Evolutionary conservation across 2,888 invertebrate species (phyloP), one percentile per base, ranked within the genome.

Genomic region (Scaptodrosophila latifasciaeformis): DNA sequence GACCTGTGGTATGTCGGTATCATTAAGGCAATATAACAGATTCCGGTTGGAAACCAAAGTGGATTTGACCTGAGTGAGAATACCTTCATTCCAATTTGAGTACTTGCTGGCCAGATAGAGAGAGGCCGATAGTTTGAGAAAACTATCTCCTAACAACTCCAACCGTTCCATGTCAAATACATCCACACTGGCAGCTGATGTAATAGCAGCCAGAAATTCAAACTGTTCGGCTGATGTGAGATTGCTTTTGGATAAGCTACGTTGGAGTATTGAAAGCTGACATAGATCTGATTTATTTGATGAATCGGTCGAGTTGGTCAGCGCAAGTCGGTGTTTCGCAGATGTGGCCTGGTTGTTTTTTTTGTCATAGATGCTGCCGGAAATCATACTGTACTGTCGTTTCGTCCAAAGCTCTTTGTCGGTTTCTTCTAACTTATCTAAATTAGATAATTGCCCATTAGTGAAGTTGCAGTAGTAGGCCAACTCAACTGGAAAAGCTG

Each of bases 121-220:
- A 0, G 95, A 92, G 5, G 89, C 87, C 19, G 91, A 89, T 64
- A 92, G 91, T 85, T 96, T 96, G 2, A 96, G 86, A 71, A 92
- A 93, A 0, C 94, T 92, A 87, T 96, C 96, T 0, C 96, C 96
- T 30, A 96, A 89, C 0, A 94, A 91, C 86, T 96, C 96, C 29
- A 93, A 86, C 3, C 95, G 88, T 84, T 96, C 96, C 81, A 93
- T 87, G 82, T 93, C 91, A 49, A 94, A 91, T 34, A 90, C 89
- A 81, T 96, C 96, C 51, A 90, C 88, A 0, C 92, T 89, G 59
- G 89, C 88, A 9, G 91, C 89, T 34, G 91, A 87, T 0, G 93
- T 93, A 9, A 95, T 84, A 0, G 93, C 92, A 82, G 89, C 84
- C 55, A 87, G 49, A 5, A 86, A 77, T 27, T 86, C 86, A 12